These are phyloP conservation scores for Drosophila bipectinata DNA, from an alignment of 1,140 invertebrate species.

Conservation along the genomic window DNA sequence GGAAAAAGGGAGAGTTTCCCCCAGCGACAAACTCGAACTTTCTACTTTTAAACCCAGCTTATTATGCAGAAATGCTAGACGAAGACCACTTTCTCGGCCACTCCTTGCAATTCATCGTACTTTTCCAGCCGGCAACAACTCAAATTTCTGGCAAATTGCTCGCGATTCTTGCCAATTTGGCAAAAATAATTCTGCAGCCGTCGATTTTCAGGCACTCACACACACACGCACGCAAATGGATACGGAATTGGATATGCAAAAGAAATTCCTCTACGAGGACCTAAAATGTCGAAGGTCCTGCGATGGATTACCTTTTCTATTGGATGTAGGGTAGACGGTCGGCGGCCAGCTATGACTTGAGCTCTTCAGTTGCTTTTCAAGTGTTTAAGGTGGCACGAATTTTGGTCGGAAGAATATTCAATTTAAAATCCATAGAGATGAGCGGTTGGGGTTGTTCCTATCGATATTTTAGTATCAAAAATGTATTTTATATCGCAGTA, in stretches of 20 bases:
- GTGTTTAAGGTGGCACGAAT: not conserved
- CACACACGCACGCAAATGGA: conserved; percentile 39
- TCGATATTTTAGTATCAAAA: no score
- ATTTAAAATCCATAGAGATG: conserved; percentile 8
- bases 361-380: not conserved
- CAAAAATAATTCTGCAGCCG: conserved; percentile 59
- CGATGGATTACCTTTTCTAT: not conserved
- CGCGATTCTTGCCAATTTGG: conserved; percentile 67
- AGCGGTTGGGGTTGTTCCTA: not conserved
- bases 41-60: conserved; percentile 30
- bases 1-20: conserved; percentile 27
- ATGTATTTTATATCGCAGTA: no score
- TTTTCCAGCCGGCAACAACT: conserved; percentile 38
- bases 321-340: not conserved
- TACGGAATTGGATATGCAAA: conserved; percentile 64
- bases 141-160: conserved; percentile 59
- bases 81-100: conserved; percentile 9
- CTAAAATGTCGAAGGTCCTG: not conserved
- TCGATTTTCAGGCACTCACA: conserved; percentile 55
- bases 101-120: not conserved
- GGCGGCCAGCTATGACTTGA: not conserved
- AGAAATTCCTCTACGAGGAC: conserved; percentile 12
- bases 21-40: conserved; percentile 40
- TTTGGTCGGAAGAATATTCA: conserved; percentile 6
- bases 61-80: not conserved